Evolutionary conservation across 2,113 vertebrate genomes (phyloP).

Genomic region (Pluvialis apricaria): DNA sequence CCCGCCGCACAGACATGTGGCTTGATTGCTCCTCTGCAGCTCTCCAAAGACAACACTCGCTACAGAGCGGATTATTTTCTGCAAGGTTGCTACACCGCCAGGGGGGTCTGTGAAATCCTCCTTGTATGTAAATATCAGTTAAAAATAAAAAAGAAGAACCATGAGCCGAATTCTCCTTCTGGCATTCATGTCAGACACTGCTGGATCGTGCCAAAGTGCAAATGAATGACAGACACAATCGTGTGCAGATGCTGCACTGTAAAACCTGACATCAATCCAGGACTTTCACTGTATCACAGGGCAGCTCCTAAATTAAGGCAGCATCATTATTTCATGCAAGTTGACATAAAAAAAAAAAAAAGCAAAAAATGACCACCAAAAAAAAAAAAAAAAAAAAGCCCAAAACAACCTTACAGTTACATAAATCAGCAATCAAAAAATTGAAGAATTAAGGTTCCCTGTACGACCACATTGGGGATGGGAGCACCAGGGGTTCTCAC

Average conservation of each 20-base stretch:
- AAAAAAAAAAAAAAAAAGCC: too few relatives aligned
- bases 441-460: neutral
- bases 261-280: neutral
- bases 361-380: neutral
- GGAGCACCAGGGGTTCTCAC: neutral
- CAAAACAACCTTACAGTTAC: neutral
- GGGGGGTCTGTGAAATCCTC: neutral
- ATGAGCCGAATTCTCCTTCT: neutral
- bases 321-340: neutral
- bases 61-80: neutral
- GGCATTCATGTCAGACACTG: neutral
- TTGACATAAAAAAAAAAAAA: neutral
- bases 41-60: neutral
- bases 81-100: neutral
- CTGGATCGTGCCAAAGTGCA: constrained; percentile 13
- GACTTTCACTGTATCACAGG: neutral
- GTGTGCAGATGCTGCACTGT: neutral
- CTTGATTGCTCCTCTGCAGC: neutral
- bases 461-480: neutral
- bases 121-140: neutral
- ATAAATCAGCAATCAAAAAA: neutral
- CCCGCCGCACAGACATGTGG: neutral
- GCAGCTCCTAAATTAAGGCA: neutral
- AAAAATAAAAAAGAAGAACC: neutral
- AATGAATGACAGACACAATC: neutral